Base-by-base conservation (phyloP, 1,140 invertebrate species). In the Babylonia areolata region DNA sequence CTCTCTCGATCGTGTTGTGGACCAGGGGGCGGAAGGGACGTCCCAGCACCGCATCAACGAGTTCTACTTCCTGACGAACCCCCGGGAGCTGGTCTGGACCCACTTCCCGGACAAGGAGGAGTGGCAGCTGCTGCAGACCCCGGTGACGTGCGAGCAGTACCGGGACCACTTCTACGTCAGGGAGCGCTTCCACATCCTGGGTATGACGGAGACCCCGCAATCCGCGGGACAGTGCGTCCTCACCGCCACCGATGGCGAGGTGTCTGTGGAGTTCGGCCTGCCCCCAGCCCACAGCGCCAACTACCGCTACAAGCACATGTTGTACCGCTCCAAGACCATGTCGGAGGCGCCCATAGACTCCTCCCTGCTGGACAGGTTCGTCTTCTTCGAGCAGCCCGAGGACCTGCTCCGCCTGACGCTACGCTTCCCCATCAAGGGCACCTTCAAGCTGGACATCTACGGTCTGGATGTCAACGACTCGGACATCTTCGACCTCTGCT, bases 11-110 rank as follows among this genome's bases (percentile, higher is more conserved):
- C 17, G 46, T 17, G 9, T 17, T 51, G 46, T 51, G 46, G 17
- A 51, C 46, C 82, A 84, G 73, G 46, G 39, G 1, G 87, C 89
- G 17, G 92, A 93, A 58, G 92, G 91, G 31, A 88, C 88, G 64
- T 91, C 91, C 20, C 91, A 93, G 81, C 92, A 93, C 88, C 86
- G 91, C 81, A 91, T 92, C 33, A 94, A 94, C 87, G 92, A 93
- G 64, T 94, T 93, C 85, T 94, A 92, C 89, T 94, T 94, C 69
- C 85, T 94, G 28, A 89, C 93, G 0, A 91, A 93, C 86, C 93
- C 93, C 9, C 89, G 93, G 33, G 39, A 90, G 85, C 79, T 93
- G 0, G 90, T 93, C n/a, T 90, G 88, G 87, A 93, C 92, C 28
- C 93, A 93, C 87, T 90, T 91, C 42, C 93, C 92, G 9, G 90